Conservation (phyloP, 2,113 vertebrate genomes). For the Prolemur simus region DNA sequence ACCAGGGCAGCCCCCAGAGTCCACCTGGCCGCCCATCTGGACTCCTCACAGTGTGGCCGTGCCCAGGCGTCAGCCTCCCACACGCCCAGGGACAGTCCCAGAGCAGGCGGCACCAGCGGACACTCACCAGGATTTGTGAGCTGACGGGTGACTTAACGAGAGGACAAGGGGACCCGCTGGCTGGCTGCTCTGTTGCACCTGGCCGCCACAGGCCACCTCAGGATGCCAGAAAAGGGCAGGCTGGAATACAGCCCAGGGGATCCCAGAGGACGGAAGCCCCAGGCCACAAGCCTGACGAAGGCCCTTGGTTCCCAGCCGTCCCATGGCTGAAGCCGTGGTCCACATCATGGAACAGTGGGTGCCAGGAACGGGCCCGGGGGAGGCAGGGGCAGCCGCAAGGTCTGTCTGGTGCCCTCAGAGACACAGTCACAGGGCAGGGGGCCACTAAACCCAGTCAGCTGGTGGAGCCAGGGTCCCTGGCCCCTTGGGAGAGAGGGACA, state of each 20-base stretch:
- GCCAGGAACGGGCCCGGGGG: background rate
- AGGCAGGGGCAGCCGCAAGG: too few relatives aligned
- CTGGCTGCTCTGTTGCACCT: background rate
- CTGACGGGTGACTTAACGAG: fast-evolving
- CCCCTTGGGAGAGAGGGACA: fast-evolving
- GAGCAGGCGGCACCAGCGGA: fast-evolving
- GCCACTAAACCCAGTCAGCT: background rate
- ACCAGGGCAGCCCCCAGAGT: background rate
- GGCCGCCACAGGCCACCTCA: background rate
- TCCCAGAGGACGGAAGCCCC: background rate
- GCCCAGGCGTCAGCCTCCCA: background rate
- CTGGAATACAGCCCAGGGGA: fast-evolving
- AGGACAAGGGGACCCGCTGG: too few relatives aligned
- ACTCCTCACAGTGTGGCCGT: background rate
- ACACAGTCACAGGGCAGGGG: fast-evolving
- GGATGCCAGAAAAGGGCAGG: background rate
- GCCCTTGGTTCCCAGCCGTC: background rate
- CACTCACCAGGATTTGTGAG: too few relatives aligned
- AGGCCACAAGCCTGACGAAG: fast-evolving
- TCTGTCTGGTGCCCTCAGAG: background rate
- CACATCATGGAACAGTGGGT: fast-evolving
- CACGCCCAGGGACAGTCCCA: fast-evolving
- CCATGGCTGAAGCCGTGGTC: fast-evolving
- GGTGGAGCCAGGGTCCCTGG: background rate
- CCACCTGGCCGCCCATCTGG: background rate